phyloP scores from a whole-genome alignment of 2,113 vertebrate genomes.

The Petrocephalus zakoni region DNA sequence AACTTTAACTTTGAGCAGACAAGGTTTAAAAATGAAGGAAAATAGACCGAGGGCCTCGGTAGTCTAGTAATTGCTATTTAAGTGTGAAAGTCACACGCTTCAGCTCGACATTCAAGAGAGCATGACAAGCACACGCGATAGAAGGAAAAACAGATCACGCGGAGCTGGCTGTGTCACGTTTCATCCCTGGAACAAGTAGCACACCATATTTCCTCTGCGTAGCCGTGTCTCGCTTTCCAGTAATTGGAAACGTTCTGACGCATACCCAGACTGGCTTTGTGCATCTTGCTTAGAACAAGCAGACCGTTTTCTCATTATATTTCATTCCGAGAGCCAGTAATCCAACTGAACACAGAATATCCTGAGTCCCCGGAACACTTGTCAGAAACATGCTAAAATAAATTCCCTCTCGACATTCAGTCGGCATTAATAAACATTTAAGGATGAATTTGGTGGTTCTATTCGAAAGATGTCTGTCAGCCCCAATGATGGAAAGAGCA shows the following conservation, averaged over 20 bases:
- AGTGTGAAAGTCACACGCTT: constrained; percentile 46
- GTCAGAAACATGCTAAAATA: background rate
- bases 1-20: background rate
- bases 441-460: background rate
- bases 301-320: background rate
- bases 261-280: background rate
- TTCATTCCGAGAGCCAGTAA: background rate
- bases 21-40: constrained; percentile 1
- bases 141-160: background rate
- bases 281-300: background rate
- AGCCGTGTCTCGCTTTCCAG: constrained; percentile 28
- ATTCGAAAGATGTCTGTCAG: background rate
- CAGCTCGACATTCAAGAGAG: constrained; percentile 37
- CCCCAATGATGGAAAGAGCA: background rate
- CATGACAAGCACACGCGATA: constrained; percentile 21
- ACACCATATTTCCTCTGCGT: constrained; percentile 36
- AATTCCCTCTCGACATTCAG: background rate
- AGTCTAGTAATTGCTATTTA: constrained; percentile 36
- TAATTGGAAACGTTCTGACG: constrained; percentile 22
- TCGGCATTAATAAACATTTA: background rate
- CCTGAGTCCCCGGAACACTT: background rate
- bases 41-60: constrained; percentile 39
- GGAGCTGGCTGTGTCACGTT: background rate
- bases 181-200: background rate
- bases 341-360: background rate